A percentile compares a stretch with the other conserved stretches of the same genome.
Conservation (phyloP, 2,888 invertebrate species). For the Dastarcus helophoroides region DNA sequence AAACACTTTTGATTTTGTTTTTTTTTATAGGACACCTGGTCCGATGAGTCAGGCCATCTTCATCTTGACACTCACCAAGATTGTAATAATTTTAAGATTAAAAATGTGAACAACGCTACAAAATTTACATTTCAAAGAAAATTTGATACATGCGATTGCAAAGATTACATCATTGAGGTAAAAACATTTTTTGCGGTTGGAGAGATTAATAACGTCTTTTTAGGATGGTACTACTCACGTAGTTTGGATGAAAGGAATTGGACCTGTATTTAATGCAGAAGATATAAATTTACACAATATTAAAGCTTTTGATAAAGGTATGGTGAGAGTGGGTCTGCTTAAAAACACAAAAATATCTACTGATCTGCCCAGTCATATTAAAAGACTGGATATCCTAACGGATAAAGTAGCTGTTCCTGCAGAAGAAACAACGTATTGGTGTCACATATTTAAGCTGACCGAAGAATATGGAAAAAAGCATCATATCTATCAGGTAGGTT, state of each 20-base stretch:
- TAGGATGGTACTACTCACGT: conserved; percentile 85
- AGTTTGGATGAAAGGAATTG: conserved; percentile 72
- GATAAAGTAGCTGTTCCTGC: conserved; percentile 63
- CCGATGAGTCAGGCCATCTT: conserved; percentile 54
- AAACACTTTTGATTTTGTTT: too few species aligned
- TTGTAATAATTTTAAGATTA: conserved; percentile 49
- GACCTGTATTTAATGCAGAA: conserved; percentile 54
- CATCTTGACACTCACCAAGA: conserved; percentile 61
- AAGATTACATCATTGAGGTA: conserved; percentile 68
- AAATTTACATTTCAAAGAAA: conserved; percentile 64
- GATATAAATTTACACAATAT: conserved; percentile 51
- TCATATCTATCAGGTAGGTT: conserved; percentile 60
- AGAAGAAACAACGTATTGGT: conserved; percentile 95
- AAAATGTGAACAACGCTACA: conserved; percentile 42
- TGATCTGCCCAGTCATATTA: conserved; percentile 39
- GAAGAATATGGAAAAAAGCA: conserved; percentile 56
- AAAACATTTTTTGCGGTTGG: conserved; percentile 6
- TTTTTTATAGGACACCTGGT: conserved; percentile 56
- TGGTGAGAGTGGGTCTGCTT: conserved; percentile 65
- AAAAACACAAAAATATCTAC: conserved; percentile 37
- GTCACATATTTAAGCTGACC: conserved; percentile 73
- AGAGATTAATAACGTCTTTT: neutral
- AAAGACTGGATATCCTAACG: conserved; percentile 49
- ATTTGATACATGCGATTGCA: conserved; percentile 75
- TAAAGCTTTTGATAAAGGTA: conserved; percentile 49